A percentile compares a stretch with the other conserved stretches of the same genome.
Conservation (phyloP, 2,113 vertebrate species). For the Hemibagrus wyckioides region DNA sequence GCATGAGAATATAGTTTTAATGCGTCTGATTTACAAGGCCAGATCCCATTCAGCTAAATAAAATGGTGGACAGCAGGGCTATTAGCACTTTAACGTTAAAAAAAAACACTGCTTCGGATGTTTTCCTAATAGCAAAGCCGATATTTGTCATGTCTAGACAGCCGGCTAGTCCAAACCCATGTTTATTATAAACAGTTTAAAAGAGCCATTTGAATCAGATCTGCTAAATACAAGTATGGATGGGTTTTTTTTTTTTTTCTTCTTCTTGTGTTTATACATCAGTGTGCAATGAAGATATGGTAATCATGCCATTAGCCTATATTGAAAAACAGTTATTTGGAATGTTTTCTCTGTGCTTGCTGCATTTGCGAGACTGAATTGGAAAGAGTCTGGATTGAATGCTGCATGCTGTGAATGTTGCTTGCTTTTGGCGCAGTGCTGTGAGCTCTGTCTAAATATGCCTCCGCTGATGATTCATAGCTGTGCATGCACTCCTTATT, state of each 20-base stretch:
- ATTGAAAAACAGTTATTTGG: not conserved
- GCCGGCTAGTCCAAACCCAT: not conserved
- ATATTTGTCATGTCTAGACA: slow-evolving; percentile 27
- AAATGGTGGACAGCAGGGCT: not conserved
- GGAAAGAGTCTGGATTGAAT: slow-evolving; percentile 11
- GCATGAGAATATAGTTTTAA: slow-evolving; percentile 33
- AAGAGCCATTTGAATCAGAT: slow-evolving; percentile 1
- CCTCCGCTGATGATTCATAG: slow-evolving; percentile 23
- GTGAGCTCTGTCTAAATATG: slow-evolving; percentile 30
- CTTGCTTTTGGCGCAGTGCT: slow-evolving; percentile 19
- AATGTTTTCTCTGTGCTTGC: slow-evolving; percentile 22
- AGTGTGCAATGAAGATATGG: not conserved
- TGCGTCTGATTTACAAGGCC: slow-evolving; percentile 13
- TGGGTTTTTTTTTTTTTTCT: not conserved
- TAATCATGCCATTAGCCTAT: slow-evolving; percentile 18
- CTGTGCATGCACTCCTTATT: slow-evolving; percentile 39
- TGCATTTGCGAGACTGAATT: not conserved
- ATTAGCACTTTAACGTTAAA: not conserved
- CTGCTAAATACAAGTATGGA: not conserved
- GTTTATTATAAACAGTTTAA: slow-evolving; percentile 20
- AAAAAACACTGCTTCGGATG: not conserved
- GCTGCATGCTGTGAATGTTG: slow-evolving; percentile 44
- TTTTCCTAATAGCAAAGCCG: not conserved
- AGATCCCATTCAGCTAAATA: slow-evolving; percentile 15
- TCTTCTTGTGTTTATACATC: not conserved